Evolutionary conservation across 2,113 vertebrate genomes (phyloP).

Genomic region (Egretta garzetta): DNA sequence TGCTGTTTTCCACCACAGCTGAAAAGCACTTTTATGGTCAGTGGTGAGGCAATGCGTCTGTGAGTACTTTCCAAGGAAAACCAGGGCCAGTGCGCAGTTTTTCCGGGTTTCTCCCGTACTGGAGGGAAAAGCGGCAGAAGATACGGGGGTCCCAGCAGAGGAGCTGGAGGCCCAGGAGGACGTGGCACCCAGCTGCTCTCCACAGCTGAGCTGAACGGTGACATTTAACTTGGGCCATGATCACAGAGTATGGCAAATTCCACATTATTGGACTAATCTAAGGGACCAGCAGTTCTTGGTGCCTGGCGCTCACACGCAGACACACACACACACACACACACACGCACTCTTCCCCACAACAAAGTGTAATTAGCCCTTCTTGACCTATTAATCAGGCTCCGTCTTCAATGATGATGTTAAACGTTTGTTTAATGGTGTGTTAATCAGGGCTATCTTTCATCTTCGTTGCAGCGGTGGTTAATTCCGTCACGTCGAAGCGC

Average conservation of each 20-base stretch:
- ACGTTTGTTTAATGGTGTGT: background rate
- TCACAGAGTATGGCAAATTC: background rate
- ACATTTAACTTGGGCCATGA: background rate
- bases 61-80: background rate
- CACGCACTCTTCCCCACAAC: background rate
- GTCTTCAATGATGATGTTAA: background rate
- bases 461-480: background rate
- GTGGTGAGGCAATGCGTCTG: background rate
- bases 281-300: background rate
- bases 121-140: background rate
- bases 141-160: background rate
- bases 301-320: accelerated
- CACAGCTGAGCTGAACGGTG: background rate
- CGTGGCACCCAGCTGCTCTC: background rate
- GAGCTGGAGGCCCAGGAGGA: background rate
- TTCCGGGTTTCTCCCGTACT: background rate
- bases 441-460: conserved; percentile 45
- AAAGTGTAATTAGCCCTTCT: conserved; percentile 42
- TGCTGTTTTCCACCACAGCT: background rate
- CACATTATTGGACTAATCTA: background rate
- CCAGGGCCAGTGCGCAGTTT: background rate
- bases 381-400: conserved; percentile 43
- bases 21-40: conserved; percentile 10
- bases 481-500: background rate
- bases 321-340: background rate